Base-by-base conservation (phyloP, 2,113 vertebrate genomes). In the Eurystomus gularis region DNA sequence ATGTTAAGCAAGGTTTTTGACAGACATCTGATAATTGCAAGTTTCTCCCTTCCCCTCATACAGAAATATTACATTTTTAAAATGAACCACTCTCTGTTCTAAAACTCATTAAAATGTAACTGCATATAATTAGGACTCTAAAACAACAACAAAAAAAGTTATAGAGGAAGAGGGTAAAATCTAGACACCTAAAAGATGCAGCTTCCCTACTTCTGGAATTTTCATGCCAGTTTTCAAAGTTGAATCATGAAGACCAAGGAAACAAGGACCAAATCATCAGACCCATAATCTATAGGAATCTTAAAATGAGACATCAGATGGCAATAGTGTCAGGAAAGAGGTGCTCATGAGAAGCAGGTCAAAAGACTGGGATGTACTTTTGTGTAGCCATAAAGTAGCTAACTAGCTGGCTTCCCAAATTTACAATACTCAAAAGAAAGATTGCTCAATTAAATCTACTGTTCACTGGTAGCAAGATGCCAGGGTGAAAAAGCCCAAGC, bases 211-310 rank as follows among this genome's bases (percentile, higher is more conserved):
- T 78, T 86, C 46, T 66, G 17, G 37, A 62, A 90, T 29, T 80
- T 69, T 26, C 26, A 44, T 33, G 17, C 12, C 49, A 49, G 14
- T 55, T 87, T 89, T 78, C 69, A 82, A 90, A 72, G 61, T 25
- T 60, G 13, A 79, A 71, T 75, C 19, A 21, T 17, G 20, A 87
- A 87, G 65, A 62, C 24, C 52, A 44, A 78, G 10, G 4, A 9
- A 17, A 25, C 78, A 77, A 79, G 35, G 39, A 88, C 23, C 10
- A 79, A 82, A 61, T 46, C 9, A 65, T 73, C 55, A 66, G 33
- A 65, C 7, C 4, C 24, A 52, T 9, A 69, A 40, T n/a, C 29
- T 31, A 13, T 11, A 66, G 0, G 0, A 77, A 75, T 40, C 31
- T 44, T 57, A 49, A 84, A 93, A 81, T 13, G n/a, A 88, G 58